Evolutionary conservation across 2,113 vertebrate genomes (phyloP).

Genomic region (Engystomops pustulosus): DNA sequence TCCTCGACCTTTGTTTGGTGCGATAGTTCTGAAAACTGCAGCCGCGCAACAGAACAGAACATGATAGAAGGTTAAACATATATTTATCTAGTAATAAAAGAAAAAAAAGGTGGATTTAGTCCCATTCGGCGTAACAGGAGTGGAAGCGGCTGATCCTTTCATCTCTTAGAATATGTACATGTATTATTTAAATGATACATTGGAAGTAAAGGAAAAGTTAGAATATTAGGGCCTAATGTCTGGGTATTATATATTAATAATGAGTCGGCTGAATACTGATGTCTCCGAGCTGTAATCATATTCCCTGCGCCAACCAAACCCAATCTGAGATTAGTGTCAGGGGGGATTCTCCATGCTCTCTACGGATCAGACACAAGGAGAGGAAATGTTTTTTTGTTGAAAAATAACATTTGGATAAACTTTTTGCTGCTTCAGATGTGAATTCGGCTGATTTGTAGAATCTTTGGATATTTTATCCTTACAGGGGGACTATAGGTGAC

Average conservation of each 20-base stretch:
- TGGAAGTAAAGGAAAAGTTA: slow-evolving; percentile 36
- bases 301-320: background rate
- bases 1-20: no score
- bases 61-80: slow-evolving; percentile 34
- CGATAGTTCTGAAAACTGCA: background rate
- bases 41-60: background rate
- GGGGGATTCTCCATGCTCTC: background rate
- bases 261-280: slow-evolving; percentile 47
- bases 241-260: slow-evolving; percentile 55
- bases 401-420: background rate
- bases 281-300: background rate
- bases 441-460: background rate
- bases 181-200: slow-evolving; percentile 49
- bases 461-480: no score
- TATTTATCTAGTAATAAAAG: slow-evolving; percentile 39
- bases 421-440: background rate
- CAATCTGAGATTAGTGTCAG: slow-evolving; percentile 21
- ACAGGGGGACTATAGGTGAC: no score
- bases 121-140: slow-evolving; percentile 28
- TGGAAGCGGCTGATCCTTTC: slow-evolving; percentile 24
- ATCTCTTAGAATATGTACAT: slow-evolving; percentile 40
- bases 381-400: background rate
- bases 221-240: slow-evolving; percentile 44
- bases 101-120: slow-evolving; percentile 48
- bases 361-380: background rate